A percentile compares a stretch with the other conserved stretches of the same genome.
phyloP scores from a whole-genome alignment of 2,888 invertebrate species.

The Pardosa pseudoannulata region DNA sequence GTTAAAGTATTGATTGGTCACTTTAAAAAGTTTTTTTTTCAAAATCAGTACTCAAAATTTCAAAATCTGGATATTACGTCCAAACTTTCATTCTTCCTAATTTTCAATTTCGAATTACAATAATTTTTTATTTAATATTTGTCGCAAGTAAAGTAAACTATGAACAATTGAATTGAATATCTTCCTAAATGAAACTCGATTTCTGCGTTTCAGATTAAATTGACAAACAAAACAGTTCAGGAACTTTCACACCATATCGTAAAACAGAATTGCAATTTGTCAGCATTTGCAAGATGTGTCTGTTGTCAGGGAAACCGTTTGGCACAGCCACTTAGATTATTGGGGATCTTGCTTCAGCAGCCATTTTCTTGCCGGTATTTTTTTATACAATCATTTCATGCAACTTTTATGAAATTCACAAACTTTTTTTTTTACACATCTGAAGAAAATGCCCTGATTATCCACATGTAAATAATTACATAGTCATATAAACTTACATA shows the following conservation, averaged over 20 bases:
- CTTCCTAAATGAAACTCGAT: too few species aligned
- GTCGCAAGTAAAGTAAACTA: too few species aligned
- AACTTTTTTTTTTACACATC: conserved; percentile 19
- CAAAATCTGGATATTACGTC: too few species aligned
- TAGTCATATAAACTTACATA: background rate
- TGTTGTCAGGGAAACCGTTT: conserved; percentile 39
- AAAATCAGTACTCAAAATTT: too few species aligned
- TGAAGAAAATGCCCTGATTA: conserved; percentile 9
- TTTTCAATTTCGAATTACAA: too few species aligned
- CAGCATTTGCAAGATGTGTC: conserved; percentile 29
- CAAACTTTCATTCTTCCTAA: too few species aligned
- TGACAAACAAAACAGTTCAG: conserved; percentile 62
- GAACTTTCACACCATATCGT: conserved; percentile 68
- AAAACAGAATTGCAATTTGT: conserved; percentile 59
- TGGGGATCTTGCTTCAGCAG: conserved; percentile 25
- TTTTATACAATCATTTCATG: background rate
- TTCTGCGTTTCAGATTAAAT: conserved; percentile 27
- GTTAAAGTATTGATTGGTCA: too few species aligned
- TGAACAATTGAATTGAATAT: too few species aligned
- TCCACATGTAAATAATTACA: conserved; percentile 11
- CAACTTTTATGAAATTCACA: background rate
- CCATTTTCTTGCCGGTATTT: background rate
- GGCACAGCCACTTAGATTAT: conserved; percentile 54
- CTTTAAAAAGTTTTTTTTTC: too few species aligned
- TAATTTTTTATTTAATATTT: too few species aligned